Evolutionary conservation across 2,797 vertebrate genomes (phyloP).

Genomic region (Todus mexicanus): DNA sequence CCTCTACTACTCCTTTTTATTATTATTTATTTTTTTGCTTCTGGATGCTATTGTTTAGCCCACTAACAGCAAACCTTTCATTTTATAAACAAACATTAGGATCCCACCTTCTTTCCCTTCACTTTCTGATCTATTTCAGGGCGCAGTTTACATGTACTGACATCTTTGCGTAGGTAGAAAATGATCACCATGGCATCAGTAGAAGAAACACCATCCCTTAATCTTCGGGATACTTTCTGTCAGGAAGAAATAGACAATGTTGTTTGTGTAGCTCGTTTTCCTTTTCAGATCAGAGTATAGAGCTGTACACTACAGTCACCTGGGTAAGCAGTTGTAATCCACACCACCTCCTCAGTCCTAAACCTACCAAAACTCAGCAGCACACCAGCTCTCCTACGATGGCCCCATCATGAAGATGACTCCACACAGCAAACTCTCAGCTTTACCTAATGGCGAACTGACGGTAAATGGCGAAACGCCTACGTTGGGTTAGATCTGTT

Average conservation of each 20-base stretch:
- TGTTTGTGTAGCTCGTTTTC: background rate
- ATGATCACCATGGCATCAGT: background rate
- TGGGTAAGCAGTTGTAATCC: background rate
- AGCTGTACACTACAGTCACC: accelerated
- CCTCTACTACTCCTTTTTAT: background rate
- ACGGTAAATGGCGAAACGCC: too few species aligned
- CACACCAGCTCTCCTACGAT: background rate
- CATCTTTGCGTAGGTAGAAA: background rate
- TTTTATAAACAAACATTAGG: background rate
- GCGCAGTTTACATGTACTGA: background rate
- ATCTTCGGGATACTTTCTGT: background rate
- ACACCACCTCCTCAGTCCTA: background rate
- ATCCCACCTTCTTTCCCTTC: background rate
- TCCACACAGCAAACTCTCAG: background rate
- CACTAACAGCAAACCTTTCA: background rate
- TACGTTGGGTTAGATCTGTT: background rate
- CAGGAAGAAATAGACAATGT: background rate
- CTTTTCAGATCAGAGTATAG: background rate
- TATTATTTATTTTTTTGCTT: background rate
- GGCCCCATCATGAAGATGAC: too few species aligned
- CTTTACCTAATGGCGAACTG: background rate
- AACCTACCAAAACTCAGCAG: background rate
- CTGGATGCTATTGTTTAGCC: background rate
- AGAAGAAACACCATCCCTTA: background rate
- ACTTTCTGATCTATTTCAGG: background rate